Evolutionary conservation across 2,888 invertebrate species (phyloP), one percentile per base, ranked within the genome.

Genomic region (Erpobdella octoculata): DNA sequence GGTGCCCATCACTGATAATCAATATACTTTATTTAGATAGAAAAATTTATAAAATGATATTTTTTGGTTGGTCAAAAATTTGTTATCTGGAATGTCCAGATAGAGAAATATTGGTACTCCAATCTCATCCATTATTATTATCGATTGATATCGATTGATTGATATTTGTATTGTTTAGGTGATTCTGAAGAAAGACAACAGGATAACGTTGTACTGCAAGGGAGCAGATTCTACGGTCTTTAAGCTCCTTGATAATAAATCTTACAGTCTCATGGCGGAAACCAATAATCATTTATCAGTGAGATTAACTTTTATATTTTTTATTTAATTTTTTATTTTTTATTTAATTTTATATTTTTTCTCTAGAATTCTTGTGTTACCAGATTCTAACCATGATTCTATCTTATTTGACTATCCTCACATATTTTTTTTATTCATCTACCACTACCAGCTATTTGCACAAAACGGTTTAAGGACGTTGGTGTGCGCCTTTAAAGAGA

Each of bases 151-250:
- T n/a, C n/a, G n/a, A n/a, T n/a, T n/a, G n/a, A n/a, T n/a, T n/a
- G n/a, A n/a, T n/a, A n/a, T n/a, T n/a, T n/a, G n/a, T n/a, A 59
- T 59, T 12, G 21, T 59, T 41, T 74, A 82, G 82, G 81, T 83
- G 70, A 82, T 83, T 65, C 79, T 82, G 46, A 77, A 77, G 70
- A 78, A 78, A 65, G 78, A 81, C 64, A 77, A 77, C 5, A 81
- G 82, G 74, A 82, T 86, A 80, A 88, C 90, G 82, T 87, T 98
- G 80, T 94, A 91, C 84, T 96, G 96, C 84, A 98, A 98, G 87
- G 96, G 77, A 12, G 97, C 97, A 75, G 98, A 98, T 86, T 94
- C 92, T 85, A 93, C 96, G 79, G 92, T 98, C 81, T 94, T 94
- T 85, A 94, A 95, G 85, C 88, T 95, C 82, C 87, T 95, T 82